These are phyloP conservation scores for Osmerus eperlanus DNA, from an alignment of 2,113 vertebrate genomes.

Conservation along the genomic window DNA sequence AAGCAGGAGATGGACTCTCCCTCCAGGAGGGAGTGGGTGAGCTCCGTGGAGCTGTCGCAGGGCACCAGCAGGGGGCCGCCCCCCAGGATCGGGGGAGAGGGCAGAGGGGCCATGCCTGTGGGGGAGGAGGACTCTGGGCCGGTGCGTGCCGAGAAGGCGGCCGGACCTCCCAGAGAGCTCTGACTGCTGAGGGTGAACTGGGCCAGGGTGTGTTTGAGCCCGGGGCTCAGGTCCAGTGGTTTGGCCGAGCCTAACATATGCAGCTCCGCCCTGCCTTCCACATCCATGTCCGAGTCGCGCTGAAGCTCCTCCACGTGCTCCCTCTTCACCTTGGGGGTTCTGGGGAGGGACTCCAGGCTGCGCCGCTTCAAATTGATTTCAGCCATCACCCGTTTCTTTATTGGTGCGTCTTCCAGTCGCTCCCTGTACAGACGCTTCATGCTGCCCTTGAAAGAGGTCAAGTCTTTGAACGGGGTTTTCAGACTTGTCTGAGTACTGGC, in stretches of 20 bases:
- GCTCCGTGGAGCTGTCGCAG: constrained; percentile 93
- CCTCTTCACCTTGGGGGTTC: constrained; percentile 84
- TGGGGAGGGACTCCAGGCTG: constrained; percentile 71
- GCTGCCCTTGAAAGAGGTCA: constrained; percentile 71
- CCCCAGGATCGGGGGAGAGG: constrained; percentile 87
- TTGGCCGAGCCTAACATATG: constrained; percentile 71
- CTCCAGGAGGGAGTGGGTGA: constrained; percentile 91
- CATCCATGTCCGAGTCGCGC: constrained; percentile 62
- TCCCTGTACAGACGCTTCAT: constrained; percentile 77
- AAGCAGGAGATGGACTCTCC: constrained; percentile 97
- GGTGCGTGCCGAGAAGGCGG: constrained; percentile 92
- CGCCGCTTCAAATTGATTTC: constrained; percentile 82
- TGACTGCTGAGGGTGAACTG: constrained; percentile 98
- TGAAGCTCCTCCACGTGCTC: constrained; percentile 80
- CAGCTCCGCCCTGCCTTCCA: constrained; percentile 66
- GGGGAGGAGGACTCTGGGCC: constrained; percentile 83
- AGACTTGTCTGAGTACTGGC: constrained; percentile 82
- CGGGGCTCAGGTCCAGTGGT: constrained; percentile 90
- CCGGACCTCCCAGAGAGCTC: constrained; percentile 93
- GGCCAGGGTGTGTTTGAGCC: constrained; percentile 93
- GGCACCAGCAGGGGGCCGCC: constrained; percentile 92
- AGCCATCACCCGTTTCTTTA: constrained; percentile 86
- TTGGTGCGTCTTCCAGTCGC: constrained; percentile 82
- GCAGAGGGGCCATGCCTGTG: constrained; percentile 80
- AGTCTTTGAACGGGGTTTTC: constrained; percentile 74